Evolutionary conservation across 1,140 invertebrate species (phyloP).

Genomic region (Pinna nobilis): DNA sequence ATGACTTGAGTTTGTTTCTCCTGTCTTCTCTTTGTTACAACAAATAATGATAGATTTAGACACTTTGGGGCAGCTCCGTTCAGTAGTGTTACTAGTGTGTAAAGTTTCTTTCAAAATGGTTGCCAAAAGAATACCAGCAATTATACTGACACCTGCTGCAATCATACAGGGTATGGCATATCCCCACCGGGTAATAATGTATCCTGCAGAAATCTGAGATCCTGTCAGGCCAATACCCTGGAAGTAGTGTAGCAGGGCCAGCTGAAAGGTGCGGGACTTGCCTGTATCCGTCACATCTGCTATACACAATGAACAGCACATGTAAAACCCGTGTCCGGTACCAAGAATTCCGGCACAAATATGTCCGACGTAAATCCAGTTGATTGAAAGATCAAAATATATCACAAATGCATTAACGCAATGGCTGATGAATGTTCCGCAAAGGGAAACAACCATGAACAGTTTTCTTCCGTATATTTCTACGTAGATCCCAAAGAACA

Average conservation of each 20-base stretch:
- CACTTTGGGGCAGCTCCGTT: neutral
- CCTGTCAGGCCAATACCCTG: neutral
- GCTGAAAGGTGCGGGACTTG: neutral
- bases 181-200: neutral
- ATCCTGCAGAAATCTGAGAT: neutral
- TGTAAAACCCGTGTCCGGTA: neutral
- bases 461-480: slow-evolving; percentile 6
- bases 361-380: neutral
- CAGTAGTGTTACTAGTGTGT: neutral
- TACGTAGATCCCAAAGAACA: neutral
- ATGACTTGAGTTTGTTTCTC: neutral
- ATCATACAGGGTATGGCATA: slow-evolving; percentile 1
- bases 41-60: neutral
- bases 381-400: neutral
- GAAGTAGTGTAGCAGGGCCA: neutral
- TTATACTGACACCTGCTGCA: neutral
- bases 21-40: neutral
- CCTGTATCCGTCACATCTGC: slow-evolving; percentile 1
- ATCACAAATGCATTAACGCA: neutral
- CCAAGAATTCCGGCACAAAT: neutral
- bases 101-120: slow-evolving; percentile 1
- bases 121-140: neutral
- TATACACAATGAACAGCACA: neutral
- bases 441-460: neutral
- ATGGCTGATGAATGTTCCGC: neutral